Percentiles rank a stretch among this genome's conserved stretches.
Evolutionary conservation across 2,113 vertebrate species (phyloP).

Genomic region (Rhynchomys soricoides): DNA sequence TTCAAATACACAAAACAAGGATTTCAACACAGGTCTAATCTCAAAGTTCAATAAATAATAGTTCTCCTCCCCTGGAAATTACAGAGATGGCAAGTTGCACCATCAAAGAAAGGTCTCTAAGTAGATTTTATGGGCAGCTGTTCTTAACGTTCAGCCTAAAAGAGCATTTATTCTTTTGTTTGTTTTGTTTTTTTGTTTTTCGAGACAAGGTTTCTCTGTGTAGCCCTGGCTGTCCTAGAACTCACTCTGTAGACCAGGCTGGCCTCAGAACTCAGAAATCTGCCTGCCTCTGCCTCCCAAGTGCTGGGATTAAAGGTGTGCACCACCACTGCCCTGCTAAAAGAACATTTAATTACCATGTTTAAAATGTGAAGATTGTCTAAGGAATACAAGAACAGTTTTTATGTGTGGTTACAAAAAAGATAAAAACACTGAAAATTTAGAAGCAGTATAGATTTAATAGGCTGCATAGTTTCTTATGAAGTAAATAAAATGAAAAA

Average conservation of each 20-base stretch:
- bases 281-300: too few species aligned
- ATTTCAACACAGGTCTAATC: slow-evolving; percentile 52
- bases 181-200: too few species aligned
- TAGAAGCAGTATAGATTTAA: slow-evolving; percentile 27
- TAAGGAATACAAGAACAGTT: slow-evolving; percentile 2
- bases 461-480: not conserved
- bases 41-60: slow-evolving; percentile 41
- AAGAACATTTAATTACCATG: slow-evolving; percentile 44
- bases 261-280: too few species aligned
- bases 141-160: slow-evolving; percentile 47
- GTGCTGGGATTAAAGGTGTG: too few species aligned
- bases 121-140: not conserved
- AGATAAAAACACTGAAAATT: slow-evolving; percentile 7
- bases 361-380: slow-evolving; percentile 27
- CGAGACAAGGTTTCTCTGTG: too few species aligned
- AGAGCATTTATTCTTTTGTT: too few species aligned
- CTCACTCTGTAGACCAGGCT: too few species aligned
- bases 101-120: slow-evolving; percentile 22
- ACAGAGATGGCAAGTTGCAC: slow-evolving; percentile 8
- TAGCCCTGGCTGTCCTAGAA: too few species aligned
- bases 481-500: not conserved
- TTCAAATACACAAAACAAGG: slow-evolving; percentile 21
- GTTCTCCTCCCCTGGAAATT: not conserved
- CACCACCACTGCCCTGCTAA: too few species aligned
- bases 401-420: not conserved